phyloP scores from a whole-genome alignment of 2,888 invertebrate genomes.

The Orthonychiurus folsomi region DNA sequence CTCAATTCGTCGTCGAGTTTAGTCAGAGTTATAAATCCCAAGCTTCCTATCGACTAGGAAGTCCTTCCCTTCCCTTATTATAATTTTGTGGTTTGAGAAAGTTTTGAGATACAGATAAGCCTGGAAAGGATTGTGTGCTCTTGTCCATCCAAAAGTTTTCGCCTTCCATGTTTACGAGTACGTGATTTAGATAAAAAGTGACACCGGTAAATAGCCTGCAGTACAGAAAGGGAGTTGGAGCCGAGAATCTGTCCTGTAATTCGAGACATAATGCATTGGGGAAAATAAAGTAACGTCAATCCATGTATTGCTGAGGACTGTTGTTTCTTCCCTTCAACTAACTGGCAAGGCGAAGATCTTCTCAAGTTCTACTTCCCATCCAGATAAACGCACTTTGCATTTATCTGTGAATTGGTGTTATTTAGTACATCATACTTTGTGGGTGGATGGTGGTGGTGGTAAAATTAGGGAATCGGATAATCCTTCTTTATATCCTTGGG shows the following conservation, averaged over 20 bases:
- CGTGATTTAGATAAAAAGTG: not conserved
- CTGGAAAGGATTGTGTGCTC: too few species aligned
- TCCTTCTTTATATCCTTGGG: not conserved
- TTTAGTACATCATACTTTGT: too few species aligned
- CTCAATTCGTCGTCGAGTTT: too few species aligned
- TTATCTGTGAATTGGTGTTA: too few species aligned
- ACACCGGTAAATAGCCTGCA: not conserved
- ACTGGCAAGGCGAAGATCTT: not conserved
- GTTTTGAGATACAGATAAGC: too few species aligned
- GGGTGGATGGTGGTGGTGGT: not conserved
- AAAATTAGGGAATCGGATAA: not conserved
- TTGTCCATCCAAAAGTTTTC: too few species aligned
- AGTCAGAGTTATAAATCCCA: too few species aligned
- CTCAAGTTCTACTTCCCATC: not conserved
- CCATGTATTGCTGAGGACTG: not conserved
- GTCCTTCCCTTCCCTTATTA: too few species aligned
- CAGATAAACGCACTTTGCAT: not conserved
- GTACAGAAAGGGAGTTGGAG: not conserved
- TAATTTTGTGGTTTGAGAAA: too few species aligned
- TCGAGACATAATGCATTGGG: not conserved
- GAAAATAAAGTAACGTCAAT: not conserved
- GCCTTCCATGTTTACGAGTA: too few species aligned
- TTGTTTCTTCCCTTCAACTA: not conserved
- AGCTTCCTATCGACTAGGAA: too few species aligned
- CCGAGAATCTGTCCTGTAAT: not conserved